Base-by-base conservation (phyloP, 1,140 invertebrate genomes). In the Drosophila willistoni region DNA sequence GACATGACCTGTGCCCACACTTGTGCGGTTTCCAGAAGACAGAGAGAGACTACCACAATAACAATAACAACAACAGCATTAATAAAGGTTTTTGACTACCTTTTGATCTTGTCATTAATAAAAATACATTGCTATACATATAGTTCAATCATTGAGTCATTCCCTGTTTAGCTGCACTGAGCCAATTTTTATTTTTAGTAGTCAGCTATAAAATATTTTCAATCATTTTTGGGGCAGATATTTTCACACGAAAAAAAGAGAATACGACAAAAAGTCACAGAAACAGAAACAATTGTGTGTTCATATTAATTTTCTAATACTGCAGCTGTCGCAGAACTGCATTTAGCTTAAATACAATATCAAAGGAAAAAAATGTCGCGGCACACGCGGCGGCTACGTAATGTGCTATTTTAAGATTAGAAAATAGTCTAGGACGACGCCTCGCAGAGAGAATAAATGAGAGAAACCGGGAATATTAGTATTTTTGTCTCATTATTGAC, bases 101-200 rank as follows among this genome's bases (percentile, higher is more conserved):
- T 51, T 51, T 51, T 51, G 36, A 39, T 39, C 36, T 39, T 12
- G 10, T 39, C 36, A 39, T 39, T 39, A 39, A 39, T 39, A 13
- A 39, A n/a, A 39, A 13, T 1, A 44, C 10, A 12, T 19, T 10
- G 9, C 9, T 22, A 22, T 12, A 51, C 19, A 22, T 34, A 36
- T 34, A 36, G 66, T 60, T 51, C 19, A 42, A 12, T 3, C 7
- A 14, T 19, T 62, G 44, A 71, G 70, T 73, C 70, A 76, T 65
- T 36, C 60, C 55, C 42, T 56, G 1, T 51, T 54, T 72, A 34
- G 55, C 10, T 62, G 63, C 60, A 73, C 64, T 81, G 64, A 68
- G 77, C 73, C 71, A 59, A 71, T 78, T 61, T 73, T 70, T 85
- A 85, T 86, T 86, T 85, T 78, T 86, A 81, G 82, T 72, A 55